Evolutionary conservation across 2,113 vertebrate genomes (phyloP).

Genomic region (Tringa solitaria): DNA sequence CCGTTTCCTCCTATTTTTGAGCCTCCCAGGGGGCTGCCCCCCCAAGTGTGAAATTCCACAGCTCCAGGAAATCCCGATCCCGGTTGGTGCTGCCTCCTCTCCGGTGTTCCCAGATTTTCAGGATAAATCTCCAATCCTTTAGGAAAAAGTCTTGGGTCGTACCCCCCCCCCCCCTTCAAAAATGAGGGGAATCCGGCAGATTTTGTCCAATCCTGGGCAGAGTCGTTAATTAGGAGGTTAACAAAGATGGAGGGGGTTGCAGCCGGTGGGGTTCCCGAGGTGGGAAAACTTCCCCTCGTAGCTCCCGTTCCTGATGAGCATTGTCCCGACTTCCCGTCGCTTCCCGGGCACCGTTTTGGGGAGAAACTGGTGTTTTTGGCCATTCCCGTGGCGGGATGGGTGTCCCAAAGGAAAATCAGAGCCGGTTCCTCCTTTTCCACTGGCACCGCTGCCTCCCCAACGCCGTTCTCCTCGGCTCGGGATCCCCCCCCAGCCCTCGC

Average conservation of each 20-base stretch:
- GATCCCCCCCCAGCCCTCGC: neutral
- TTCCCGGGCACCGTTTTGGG: neutral
- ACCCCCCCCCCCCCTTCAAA: too few species aligned
- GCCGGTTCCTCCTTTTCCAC: neutral
- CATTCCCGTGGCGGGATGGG: neutral
- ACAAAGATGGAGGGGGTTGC: too few species aligned
- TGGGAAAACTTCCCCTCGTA: neutral
- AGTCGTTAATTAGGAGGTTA: neutral
- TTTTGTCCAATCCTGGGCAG: neutral
- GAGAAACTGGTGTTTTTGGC: neutral
- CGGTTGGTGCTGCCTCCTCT: neutral
- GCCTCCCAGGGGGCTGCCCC: neutral
- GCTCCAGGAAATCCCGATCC: neutral
- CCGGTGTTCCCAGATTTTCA: neutral
- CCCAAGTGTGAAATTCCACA: neutral
- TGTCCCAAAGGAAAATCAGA: neutral
- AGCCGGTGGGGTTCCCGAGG: neutral
- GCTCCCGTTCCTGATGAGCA: neutral
- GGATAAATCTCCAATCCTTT: neutral
- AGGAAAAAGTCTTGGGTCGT: neutral
- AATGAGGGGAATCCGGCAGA: accelerated
- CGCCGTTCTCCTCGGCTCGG: neutral
- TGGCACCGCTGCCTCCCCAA: too few species aligned
- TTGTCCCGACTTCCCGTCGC: neutral
- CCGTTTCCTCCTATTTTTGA: neutral